Percentiles rank a stretch among this genome's conserved stretches.
Evolutionary conservation across 92 coral and sea anemone species (phyloP).

Genomic region (Porites rus): DNA sequence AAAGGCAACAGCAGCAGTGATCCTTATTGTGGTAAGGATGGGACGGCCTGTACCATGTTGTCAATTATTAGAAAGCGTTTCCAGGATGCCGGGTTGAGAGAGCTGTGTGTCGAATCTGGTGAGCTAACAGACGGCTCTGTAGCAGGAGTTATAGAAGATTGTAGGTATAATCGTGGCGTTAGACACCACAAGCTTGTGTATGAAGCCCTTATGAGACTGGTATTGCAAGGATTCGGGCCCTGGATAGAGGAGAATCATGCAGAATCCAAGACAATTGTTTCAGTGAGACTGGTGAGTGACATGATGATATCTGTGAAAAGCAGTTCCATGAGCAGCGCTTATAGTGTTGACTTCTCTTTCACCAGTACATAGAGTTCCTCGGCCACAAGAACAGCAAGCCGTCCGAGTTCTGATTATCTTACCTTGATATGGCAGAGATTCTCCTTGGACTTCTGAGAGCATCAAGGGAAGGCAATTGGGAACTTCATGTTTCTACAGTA

Average conservation of each 20-base stretch:
- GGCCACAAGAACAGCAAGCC: conserved; percentile 40
- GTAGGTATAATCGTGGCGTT: conserved; percentile 49
- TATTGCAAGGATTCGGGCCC: neutral
- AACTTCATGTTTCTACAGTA: conserved; percentile 34
- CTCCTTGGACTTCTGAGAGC: conserved; percentile 18
- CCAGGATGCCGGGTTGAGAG: conserved; percentile 54
- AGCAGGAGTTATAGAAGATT: conserved; percentile 59
- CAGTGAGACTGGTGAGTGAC: neutral
- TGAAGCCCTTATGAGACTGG: neutral
- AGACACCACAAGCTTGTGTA: conserved; percentile 34
- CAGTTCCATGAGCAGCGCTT: conserved; percentile 9
- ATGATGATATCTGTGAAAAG: conserved; percentile 11
- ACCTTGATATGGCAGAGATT: conserved; percentile 20
- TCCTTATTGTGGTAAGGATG: conserved; percentile 50
- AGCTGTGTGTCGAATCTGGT: conserved; percentile 61
- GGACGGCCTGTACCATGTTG: conserved; percentile 44
- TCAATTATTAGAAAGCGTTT: conserved; percentile 58
- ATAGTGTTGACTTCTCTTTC: conserved; percentile 5
- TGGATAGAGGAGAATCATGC: neutral
- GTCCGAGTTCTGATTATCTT: conserved; percentile 32
- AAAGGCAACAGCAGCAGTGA: neutral
- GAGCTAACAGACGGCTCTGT: conserved; percentile 71
- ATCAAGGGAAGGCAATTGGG: conserved; percentile 33
- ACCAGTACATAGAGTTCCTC: conserved; percentile 7
- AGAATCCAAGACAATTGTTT: neutral